A percentile compares a stretch with the other conserved stretches of the same genome.
Conservation (phyloP, 2,888 invertebrate species). For the Scaptomyza cyrtandrae region DNA sequence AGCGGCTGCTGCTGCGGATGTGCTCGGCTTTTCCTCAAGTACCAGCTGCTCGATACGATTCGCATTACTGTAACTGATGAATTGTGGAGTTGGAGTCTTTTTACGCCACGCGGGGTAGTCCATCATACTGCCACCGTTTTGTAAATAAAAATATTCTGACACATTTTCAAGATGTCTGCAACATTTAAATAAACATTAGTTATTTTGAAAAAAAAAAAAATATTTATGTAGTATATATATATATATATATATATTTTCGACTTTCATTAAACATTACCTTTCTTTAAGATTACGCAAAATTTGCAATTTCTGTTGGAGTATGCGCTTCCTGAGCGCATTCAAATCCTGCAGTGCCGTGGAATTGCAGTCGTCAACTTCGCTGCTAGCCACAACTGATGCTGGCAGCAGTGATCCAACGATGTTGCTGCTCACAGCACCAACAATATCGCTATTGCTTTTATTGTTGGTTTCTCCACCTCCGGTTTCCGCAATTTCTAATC, state of each 20-base stretch:
- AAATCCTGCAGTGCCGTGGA: conserved; percentile 82
- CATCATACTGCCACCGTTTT: conserved; percentile 94
- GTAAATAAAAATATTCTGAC: conserved; percentile 94
- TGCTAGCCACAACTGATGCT: conserved; percentile 71
- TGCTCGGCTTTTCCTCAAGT: conserved; percentile 79
- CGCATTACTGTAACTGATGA: conserved; percentile 90
- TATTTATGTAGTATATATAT: too few relatives aligned
- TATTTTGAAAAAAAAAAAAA: neutral
- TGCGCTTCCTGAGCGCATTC: conserved; percentile 87
- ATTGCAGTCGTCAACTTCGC: conserved; percentile 62
- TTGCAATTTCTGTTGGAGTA: conserved; percentile 89
- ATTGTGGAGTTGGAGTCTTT: conserved; percentile 90
- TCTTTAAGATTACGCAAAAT: conserved; percentile 89
- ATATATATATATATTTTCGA: too few relatives aligned
- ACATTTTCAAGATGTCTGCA: conserved; percentile 90
- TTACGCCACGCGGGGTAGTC: conserved; percentile 94
- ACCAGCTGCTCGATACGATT: conserved; percentile 88
- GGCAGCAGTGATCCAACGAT: conserved; percentile 79
- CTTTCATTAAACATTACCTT: conserved; percentile 83
- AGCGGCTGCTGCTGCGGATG: conserved; percentile 63
- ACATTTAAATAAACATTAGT: conserved; percentile 5
- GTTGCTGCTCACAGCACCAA: conserved; percentile 61
- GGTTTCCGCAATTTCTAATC: conserved; percentile 58
- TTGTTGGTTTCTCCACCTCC: conserved; percentile 23
- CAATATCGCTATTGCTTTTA: conserved; percentile 55